These are phyloP conservation scores for Athalia rosae DNA, from an alignment of 2,888 invertebrate genomes.

Conservation along the genomic window DNA sequence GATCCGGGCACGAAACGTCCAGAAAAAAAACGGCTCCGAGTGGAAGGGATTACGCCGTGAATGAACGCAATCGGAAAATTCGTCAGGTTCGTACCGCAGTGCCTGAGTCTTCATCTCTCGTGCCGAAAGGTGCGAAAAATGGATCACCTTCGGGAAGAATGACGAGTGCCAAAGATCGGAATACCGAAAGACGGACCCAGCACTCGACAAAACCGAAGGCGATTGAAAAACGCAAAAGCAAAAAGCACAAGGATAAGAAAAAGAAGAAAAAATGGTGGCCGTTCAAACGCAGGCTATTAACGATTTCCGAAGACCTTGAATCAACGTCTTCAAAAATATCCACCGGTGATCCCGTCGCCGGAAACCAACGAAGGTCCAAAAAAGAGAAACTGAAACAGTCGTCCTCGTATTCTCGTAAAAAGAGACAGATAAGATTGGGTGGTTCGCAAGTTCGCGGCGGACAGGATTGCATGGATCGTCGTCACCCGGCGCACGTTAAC, in stretches of 20 bases:
- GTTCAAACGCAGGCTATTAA: constrained; percentile 55
- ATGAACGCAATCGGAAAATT: not conserved
- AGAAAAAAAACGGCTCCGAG: constrained; percentile 3
- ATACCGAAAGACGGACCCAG: constrained; percentile 48
- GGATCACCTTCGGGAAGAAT: not conserved
- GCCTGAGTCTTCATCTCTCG: not conserved
- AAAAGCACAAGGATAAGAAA: constrained; percentile 36
- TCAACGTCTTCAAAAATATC: not conserved
- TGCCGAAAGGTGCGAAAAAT: not conserved
- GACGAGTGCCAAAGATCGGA: not conserved
- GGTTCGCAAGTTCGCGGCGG: constrained; percentile 73
- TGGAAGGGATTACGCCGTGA: not conserved
- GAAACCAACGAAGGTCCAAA: not conserved
- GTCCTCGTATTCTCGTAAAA: constrained; percentile 26
- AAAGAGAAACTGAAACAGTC: constrained; percentile 34
- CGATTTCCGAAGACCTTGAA: constrained; percentile 25
- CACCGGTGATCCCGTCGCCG: not conserved
- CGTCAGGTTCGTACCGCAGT: constrained; percentile 12
- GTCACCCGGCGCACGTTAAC: constrained; percentile 69
- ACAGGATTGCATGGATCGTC: constrained; percentile 73
- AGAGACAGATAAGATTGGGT: constrained; percentile 52
- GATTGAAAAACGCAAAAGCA: constrained; percentile 46
- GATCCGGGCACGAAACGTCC: not conserved
- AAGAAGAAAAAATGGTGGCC: constrained; percentile 50
- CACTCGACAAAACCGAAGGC: not conserved